phyloP scores from a whole-genome alignment of 2,113 vertebrate genomes.

The Neotoma lepida region DNA sequence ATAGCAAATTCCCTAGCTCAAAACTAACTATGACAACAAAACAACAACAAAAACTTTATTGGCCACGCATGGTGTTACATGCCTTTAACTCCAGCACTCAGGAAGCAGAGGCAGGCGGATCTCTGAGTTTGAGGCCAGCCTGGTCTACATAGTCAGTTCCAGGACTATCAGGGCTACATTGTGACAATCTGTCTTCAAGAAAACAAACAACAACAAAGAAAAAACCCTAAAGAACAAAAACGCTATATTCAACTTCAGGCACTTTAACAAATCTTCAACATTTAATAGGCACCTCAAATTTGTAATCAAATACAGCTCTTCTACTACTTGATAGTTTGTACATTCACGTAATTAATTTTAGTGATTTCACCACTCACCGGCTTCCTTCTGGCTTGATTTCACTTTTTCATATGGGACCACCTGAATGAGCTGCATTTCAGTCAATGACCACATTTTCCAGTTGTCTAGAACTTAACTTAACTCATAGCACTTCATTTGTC shows the following conservation, averaged over 20 bases:
- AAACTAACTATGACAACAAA: not conserved
- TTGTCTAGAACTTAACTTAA: conserved; percentile 37
- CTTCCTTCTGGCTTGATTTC: not conserved
- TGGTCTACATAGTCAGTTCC: not conserved
- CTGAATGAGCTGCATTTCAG: not conserved
- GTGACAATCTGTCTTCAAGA: not conserved
- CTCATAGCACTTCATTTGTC: conserved; percentile 15
- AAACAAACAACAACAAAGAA: not conserved
- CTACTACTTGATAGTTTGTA: not conserved
- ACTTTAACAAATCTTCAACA: not conserved
- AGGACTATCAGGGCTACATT: not conserved
- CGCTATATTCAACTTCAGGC: not conserved
- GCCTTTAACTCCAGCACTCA: not conserved
- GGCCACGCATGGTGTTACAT: not conserved
- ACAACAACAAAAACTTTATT: not conserved
- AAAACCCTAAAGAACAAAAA: not conserved
- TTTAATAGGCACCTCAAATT: not conserved
- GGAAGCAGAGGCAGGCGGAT: not conserved
- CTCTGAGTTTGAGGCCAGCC: not conserved
- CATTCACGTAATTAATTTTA: not conserved
- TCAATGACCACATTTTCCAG: not conserved
- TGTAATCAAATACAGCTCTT: not conserved
- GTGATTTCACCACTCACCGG: not conserved
- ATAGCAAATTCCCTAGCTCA: not conserved
- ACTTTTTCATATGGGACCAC: not conserved